Evolutionary conservation across 2,888 invertebrate species (phyloP).

Genomic region (Notodonta ziczac): DNA sequence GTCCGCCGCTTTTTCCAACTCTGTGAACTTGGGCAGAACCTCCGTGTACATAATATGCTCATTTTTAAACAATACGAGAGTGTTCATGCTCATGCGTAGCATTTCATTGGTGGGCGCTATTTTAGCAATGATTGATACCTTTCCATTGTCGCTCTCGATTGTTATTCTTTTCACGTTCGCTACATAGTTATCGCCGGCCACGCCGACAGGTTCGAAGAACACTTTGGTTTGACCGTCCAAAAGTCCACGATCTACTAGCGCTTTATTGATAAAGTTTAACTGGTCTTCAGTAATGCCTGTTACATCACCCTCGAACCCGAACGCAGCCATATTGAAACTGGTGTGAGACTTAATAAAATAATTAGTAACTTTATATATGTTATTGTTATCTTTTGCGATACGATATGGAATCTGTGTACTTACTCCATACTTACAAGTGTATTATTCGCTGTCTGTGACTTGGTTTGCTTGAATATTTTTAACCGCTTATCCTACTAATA

Average conservation of each 20-base stretch:
- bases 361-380: constrained; percentile 6
- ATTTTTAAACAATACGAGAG: constrained; percentile 41
- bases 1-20: constrained; percentile 47
- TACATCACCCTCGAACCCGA: constrained; percentile 46
- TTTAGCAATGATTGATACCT: constrained; percentile 52
- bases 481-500: too few relatives aligned
- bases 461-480: too few relatives aligned
- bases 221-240: constrained; percentile 36
- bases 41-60: constrained; percentile 52
- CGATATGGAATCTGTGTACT: neutral
- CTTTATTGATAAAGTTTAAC: constrained; percentile 44
- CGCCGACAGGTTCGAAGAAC: constrained; percentile 41
- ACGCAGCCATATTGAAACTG: constrained; percentile 30
- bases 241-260: constrained; percentile 46
- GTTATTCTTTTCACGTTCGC: constrained; percentile 44
- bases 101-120: constrained; percentile 45
- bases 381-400: neutral
- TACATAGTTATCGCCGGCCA: constrained; percentile 49
- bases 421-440: too few relatives aligned
- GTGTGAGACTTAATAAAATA: neutral
- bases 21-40: constrained; percentile 47
- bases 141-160: constrained; percentile 37
- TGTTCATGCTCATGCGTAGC: constrained; percentile 30
- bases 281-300: constrained; percentile 41
- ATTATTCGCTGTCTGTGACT: too few relatives aligned